Conservation (phyloP, 2,797 vertebrate genomes). For the Macropodus opercularis region DNA sequence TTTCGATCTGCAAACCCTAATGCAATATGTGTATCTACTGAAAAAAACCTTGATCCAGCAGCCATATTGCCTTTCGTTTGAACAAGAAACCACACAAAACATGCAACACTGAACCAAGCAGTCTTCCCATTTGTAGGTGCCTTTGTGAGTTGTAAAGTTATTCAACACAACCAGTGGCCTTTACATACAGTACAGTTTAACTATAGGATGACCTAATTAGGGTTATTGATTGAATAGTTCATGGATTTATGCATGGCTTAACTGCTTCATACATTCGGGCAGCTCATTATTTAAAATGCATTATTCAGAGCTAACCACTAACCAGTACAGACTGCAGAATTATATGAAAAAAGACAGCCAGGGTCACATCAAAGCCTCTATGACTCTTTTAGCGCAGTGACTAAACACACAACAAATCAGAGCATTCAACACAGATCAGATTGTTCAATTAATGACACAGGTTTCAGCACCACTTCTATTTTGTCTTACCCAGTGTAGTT, state of each 20-base stretch:
- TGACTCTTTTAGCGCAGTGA: conserved; percentile 40
- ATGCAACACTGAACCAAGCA: conserved; percentile 38
- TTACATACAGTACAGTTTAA: conserved; percentile 75
- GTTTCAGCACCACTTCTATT: conserved; percentile 9
- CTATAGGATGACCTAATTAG: conserved; percentile 81
- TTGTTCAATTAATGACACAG: conserved; percentile 37
- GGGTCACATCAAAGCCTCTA: conserved; percentile 37
- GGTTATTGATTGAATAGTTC: conserved; percentile 85
- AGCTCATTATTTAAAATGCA: conserved; percentile 83
- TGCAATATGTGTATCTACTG: too few species aligned
- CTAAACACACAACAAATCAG: conserved; percentile 30
- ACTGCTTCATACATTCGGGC: conserved; percentile 77
- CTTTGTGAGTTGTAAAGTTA: conserved; percentile 73
- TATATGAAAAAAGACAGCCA: conserved; percentile 55
- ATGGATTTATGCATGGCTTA: conserved; percentile 83
- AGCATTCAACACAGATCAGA: conserved; percentile 28
- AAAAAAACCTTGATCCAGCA: too few species aligned
- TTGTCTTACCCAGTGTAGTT: conserved; percentile 19
- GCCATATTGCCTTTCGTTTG: conserved; percentile 8
- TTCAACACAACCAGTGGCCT: conserved; percentile 67
- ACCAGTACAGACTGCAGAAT: conserved; percentile 55
- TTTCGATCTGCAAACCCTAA: neutral
- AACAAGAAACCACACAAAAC: conserved; percentile 32
- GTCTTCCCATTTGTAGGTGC: conserved; percentile 48
- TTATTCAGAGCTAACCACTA: conserved; percentile 80